Percentiles rank a stretch among this genome's conserved stretches.
These are phyloP conservation scores for Epizoanthus rinbou DNA, from an alignment of 92 coral and sea anemone species.

Conservation along the genomic window DNA sequence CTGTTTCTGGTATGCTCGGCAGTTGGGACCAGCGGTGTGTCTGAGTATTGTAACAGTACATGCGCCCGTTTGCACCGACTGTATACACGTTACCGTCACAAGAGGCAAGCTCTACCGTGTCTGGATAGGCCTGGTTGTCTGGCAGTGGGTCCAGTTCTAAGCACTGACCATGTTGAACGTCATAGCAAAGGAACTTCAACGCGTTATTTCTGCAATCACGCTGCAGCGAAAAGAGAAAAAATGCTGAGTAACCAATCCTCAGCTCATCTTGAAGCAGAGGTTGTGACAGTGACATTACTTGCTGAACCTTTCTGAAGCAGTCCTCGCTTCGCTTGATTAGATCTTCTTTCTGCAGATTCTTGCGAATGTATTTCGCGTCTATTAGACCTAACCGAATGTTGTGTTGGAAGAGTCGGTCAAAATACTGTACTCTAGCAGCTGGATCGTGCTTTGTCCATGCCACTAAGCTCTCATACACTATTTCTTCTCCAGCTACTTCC, in stretches of 20 bases:
- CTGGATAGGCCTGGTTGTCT: slow-evolving; percentile 4
- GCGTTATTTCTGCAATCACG: slow-evolving; percentile 41
- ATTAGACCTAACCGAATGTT: slow-evolving; percentile 22
- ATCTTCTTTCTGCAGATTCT: slow-evolving; percentile 16
- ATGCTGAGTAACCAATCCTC: slow-evolving; percentile 18
- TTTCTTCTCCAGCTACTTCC: slow-evolving; percentile 11
- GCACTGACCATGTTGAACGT: slow-evolving; percentile 25
- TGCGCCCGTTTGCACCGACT: slow-evolving; percentile 5
- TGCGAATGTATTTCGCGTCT: slow-evolving; percentile 30
- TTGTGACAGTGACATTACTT: slow-evolving; percentile 1
- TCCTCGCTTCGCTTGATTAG: slow-evolving; percentile 3
- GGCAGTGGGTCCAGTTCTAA: slow-evolving; percentile 14
- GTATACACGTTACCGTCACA: slow-evolving; percentile 22
- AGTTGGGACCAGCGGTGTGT: slow-evolving; percentile 31
- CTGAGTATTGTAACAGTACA: slow-evolving; percentile 8
- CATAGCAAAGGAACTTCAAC: slow-evolving; percentile 29
- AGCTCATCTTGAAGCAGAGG: slow-evolving; percentile 6
- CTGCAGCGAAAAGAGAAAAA: slow-evolving; percentile 29
- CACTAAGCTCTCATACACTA: slow-evolving; percentile 23
- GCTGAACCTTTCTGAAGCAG: slow-evolving; percentile 16
- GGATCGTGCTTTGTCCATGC: slow-evolving; percentile 33
- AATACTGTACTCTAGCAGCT: background rate
- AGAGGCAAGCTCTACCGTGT: slow-evolving; percentile 18
- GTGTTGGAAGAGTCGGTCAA: slow-evolving; percentile 4
- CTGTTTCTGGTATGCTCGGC: slow-evolving; percentile 36